Base-by-base conservation (phyloP, 2,797 vertebrate species). In the Sphenodon punctatus region DNA sequence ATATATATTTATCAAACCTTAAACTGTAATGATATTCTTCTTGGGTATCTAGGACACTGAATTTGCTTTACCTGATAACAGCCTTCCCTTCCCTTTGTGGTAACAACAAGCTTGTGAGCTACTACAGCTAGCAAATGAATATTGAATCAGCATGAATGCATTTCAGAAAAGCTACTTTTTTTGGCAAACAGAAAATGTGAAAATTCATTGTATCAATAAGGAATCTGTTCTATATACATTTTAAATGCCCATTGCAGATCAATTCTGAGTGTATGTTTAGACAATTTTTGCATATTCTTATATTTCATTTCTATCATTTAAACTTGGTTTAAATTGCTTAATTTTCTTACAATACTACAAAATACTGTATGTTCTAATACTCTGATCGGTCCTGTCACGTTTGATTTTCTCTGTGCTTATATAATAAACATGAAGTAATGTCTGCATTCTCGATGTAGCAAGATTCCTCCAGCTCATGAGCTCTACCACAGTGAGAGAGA, bases 51-150 rank as follows among this genome's bases (percentile, higher is more conserved):
- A 34, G 30, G 30, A 11, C 53, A 48, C 51, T 74, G 48, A 63
- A 69, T 85, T 75, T 83, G 23, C n/a, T 80, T 70, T 72, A 30
- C 20, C 64, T 87, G 43, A 5, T 86, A 85, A 13, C 15, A 84
- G 32, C 41, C 67, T 16, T 77, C 58, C 7, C 82, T 88, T 77
- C 32, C 38, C 71, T 69, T 67, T 73, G 60, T 36, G 51, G 36
- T 23, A 60, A 48, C 23, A 63, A 16, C 30, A 70, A 38, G 27
- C 22, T 60, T 27, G 20, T 66, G 46, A 30, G 82, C 34, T 61
- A 49, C 25, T 66, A 27, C 59, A 61, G 4, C 19, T 77, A 36
- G 76, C 20, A 69, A 14, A 38, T 74, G n/a, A 5, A 15, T 43
- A 34, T 39, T 76, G 38, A 78, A 55, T 78, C 84, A 60, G 7